These are phyloP conservation scores for human (Homo sapiens) DNA, from an alignment of 2,113 vertebrate species.

Conservation along the genomic window GRCh38 chr4:91802001-91802500, in stretches of 20 bases:
- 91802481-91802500: neutral
- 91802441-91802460: neutral
- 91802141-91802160: neutral
- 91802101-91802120: neutral
- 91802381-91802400: neutral
- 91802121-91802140: neutral
- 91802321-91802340: neutral
- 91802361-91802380: neutral
- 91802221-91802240: neutral
- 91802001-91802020: neutral
- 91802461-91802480: neutral
- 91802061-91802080: neutral
- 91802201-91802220: neutral
- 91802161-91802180: neutral
- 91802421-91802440: neutral
- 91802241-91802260: neutral
- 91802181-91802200: neutral
- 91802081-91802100: neutral
- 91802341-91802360: neutral
- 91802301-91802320: neutral
- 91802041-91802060: neutral
- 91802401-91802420: neutral
- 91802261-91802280: neutral
- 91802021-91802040: neutral
- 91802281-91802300: neutral